These are phyloP conservation scores for Hypanus sabinus DNA, from an alignment of 2,113 vertebrate species.

Conservation along the genomic window DNA sequence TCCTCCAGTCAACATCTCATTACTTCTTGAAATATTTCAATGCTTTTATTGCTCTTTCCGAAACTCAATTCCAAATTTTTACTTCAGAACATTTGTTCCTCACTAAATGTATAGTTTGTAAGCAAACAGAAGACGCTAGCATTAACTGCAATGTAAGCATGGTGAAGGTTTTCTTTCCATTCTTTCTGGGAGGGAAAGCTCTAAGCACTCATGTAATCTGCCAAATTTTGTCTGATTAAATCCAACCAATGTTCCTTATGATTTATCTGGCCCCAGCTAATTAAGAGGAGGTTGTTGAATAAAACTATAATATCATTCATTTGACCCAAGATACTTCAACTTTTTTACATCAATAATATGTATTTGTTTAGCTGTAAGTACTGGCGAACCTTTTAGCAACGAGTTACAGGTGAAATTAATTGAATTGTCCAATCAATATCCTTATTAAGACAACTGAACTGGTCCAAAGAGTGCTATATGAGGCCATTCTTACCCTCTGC, in stretches of 20 bases:
- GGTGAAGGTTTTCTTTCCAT: not conserved
- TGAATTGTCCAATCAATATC: not conserved
- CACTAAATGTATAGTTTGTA: not conserved
- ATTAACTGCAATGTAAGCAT: not conserved
- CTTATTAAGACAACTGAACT: not conserved
- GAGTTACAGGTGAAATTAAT: not conserved
- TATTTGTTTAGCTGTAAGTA: not conserved
- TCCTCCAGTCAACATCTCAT: not conserved
- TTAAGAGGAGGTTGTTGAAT: not conserved
- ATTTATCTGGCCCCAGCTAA: not conserved
- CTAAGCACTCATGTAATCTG: not conserved
- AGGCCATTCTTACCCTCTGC: too few relatives aligned
- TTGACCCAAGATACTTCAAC: not conserved
- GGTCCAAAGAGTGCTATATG: too few relatives aligned
- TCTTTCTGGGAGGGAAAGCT: not conserved
- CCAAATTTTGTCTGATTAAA: not conserved
- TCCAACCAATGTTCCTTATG: not conserved
- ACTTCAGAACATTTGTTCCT: not conserved
- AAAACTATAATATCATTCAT: not conserved
- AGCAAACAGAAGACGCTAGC: not conserved
- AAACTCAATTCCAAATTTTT: not conserved
- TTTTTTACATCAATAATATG: not conserved
- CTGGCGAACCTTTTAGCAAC: not conserved
- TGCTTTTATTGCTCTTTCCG: not conserved
- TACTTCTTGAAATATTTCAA: not conserved